A percentile compares a stretch with the other conserved stretches of the same genome.
Evolutionary conservation across 2,797 vertebrate species (phyloP).

Genomic region (Protonibea diacanthus): DNA sequence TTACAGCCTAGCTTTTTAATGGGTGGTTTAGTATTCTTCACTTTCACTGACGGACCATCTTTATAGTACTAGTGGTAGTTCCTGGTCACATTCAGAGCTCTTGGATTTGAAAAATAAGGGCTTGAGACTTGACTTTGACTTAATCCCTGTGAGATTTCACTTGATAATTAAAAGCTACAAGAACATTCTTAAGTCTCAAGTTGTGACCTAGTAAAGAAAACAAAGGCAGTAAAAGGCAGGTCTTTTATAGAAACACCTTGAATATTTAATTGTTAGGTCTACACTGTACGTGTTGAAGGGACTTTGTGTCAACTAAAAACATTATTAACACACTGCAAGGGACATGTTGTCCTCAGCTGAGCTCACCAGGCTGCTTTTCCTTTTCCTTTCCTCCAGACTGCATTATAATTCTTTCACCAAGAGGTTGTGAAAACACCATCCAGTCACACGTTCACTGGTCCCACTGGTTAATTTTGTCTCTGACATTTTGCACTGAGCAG

Average conservation of each 20-base stretch:
- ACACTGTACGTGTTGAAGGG: background rate
- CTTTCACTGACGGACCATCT: background rate
- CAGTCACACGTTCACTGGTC: constrained; percentile 33
- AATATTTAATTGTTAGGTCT: constrained; percentile 17
- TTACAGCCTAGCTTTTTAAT: background rate
- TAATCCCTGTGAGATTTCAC: too few species aligned
- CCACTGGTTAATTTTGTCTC: constrained; percentile 33
- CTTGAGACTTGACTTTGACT: background rate
- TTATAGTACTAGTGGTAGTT: background rate
- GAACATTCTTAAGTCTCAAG: too few species aligned
- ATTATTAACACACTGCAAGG: constrained; percentile 21
- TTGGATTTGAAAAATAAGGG: background rate
- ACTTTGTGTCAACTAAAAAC: constrained; percentile 5
- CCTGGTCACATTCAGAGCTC: background rate
- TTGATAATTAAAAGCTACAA: too few species aligned
- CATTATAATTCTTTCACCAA: constrained; percentile 3
- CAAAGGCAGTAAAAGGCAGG: too few species aligned
- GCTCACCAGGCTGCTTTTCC: background rate
- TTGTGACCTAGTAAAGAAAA: background rate
- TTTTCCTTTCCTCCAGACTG: background rate
- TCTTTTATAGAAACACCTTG: background rate
- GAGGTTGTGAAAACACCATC: constrained; percentile 10
- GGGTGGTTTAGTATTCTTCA: background rate
- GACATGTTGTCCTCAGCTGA: constrained; percentile 9
- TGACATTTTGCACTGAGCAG: constrained; percentile 7